These are phyloP conservation scores for Caligus rogercresseyi DNA, from an alignment of 1,140 invertebrate genomes.

Conservation along the genomic window DNA sequence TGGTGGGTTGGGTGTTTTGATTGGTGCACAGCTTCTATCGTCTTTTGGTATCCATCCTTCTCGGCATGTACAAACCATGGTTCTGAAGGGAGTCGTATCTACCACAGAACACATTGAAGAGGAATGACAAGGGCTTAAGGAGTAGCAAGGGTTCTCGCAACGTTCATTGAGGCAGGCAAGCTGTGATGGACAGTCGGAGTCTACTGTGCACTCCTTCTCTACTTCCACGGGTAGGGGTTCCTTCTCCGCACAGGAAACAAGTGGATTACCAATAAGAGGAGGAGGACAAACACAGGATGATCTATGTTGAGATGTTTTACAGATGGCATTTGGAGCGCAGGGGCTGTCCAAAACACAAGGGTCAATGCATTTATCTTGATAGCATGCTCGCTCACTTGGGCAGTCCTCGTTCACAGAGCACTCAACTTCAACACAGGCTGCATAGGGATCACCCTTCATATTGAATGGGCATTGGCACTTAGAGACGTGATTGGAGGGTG, in stretches of 20 bases:
- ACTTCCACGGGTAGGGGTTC: constrained; percentile 42
- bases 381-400: constrained; percentile 26
- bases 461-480: constrained; percentile 26
- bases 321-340: constrained; percentile 28
- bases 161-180: constrained; percentile 27
- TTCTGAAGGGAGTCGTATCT: constrained; percentile 24
- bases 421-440: constrained; percentile 23
- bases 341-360: constrained; percentile 26
- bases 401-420: constrained; percentile 27
- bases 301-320: constrained; percentile 26
- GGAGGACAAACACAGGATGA: constrained; percentile 27
- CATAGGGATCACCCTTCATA: constrained; percentile 26
- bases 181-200: constrained; percentile 28
- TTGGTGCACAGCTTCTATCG: constrained; percentile 49
- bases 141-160: constrained; percentile 28
- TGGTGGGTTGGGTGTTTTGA: constrained; percentile 42
- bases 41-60: constrained; percentile 38
- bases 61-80: constrained; percentile 27
- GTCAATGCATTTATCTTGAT: constrained; percentile 26
- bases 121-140: constrained; percentile 26
- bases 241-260: constrained; percentile 25
- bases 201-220: constrained; percentile 31
- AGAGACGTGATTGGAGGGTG: constrained; percentile 30
- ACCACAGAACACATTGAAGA: constrained; percentile 27
- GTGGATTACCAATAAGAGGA: constrained; percentile 26